A percentile compares a stretch with the other conserved stretches of the same genome.
Evolutionary conservation across 1,140 invertebrate genomes (phyloP).

Genomic region (Drosophila tani): DNA sequence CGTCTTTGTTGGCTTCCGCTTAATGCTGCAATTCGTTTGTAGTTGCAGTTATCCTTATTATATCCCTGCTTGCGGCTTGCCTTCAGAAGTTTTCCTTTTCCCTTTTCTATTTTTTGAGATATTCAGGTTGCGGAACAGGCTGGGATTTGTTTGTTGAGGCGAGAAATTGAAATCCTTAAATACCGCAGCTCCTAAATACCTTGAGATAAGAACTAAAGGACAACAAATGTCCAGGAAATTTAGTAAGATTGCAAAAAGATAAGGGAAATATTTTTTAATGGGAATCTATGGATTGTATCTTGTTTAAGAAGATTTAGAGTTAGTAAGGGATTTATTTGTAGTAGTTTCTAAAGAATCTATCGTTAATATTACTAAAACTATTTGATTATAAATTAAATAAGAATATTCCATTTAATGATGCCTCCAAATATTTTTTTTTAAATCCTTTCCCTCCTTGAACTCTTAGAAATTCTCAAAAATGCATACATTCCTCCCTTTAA

Average conservation of each 20-base stretch:
- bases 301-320: not conserved
- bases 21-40: slow-evolving; percentile 57
- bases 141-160: slow-evolving; percentile 36
- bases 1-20: slow-evolving; percentile 33
- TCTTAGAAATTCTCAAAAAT: not conserved
- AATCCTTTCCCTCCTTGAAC: not conserved
- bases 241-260: slow-evolving; percentile 1
- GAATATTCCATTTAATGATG: not conserved
- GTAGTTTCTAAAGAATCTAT: too few species aligned
- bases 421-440: not conserved
- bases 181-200: slow-evolving; percentile 32
- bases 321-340: not conserved
- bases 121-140: slow-evolving; percentile 64
- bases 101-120: slow-evolving; percentile 2
- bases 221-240: slow-evolving; percentile 21
- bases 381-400: too few species aligned
- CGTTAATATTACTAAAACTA: not conserved
- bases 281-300: not conserved
- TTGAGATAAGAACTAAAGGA: slow-evolving; percentile 16
- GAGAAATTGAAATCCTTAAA: slow-evolving; percentile 56
- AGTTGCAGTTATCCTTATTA: slow-evolving; percentile 45
- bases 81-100: slow-evolving; percentile 45
- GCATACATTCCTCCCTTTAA: not conserved
- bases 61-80: slow-evolving; percentile 45
- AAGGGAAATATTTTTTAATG: not conserved